Conservation (phyloP, 2,797 vertebrate species). For the Siniperca undulata region DNA sequence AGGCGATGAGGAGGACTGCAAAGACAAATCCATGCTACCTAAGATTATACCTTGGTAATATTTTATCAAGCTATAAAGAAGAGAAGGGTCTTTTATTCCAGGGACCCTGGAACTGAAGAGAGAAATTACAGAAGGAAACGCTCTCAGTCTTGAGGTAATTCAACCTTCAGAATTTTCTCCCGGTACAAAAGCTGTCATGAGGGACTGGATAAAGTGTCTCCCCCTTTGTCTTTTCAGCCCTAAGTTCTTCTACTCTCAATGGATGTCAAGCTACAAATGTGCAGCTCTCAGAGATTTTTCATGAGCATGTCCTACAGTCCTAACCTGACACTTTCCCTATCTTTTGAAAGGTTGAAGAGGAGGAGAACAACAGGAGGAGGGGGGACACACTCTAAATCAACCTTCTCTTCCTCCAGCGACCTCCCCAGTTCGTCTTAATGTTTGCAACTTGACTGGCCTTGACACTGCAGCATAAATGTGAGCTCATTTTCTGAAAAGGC, state of each 20-base stretch:
- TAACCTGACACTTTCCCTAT: slow-evolving; percentile 70
- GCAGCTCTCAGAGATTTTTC: slow-evolving; percentile 73
- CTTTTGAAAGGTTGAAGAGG: slow-evolving; percentile 57
- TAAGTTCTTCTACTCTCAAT: slow-evolving; percentile 76
- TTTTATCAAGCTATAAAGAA: slow-evolving; percentile 72
- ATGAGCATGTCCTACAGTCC: slow-evolving; percentile 77
- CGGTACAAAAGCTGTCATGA: slow-evolving; percentile 74
- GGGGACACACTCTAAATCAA: slow-evolving; percentile 14
- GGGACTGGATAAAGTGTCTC: slow-evolving; percentile 80
- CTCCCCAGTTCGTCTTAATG: slow-evolving; percentile 58
- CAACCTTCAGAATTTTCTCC: slow-evolving; percentile 79
- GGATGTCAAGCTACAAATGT: slow-evolving; percentile 78
- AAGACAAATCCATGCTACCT: slow-evolving; percentile 65
- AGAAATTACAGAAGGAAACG: slow-evolving; percentile 69
- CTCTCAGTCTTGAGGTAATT: slow-evolving; percentile 78
- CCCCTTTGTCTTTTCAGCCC: slow-evolving; percentile 79
- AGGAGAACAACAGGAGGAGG: slow-evolving; percentile 13
- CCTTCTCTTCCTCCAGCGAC: slow-evolving; percentile 25
- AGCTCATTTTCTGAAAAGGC: slow-evolving; percentile 62
- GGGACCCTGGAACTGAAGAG: slow-evolving; percentile 61
- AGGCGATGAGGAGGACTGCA: slow-evolving; percentile 72
- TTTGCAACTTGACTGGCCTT: slow-evolving; percentile 60
- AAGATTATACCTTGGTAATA: slow-evolving; percentile 75
- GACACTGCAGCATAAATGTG: slow-evolving; percentile 56
- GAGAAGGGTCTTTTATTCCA: slow-evolving; percentile 62